Evolutionary conservation across 2,797 vertebrate species (phyloP), one percentile per base, ranked within the genome.

Genomic region (Thunnus albacares): DNA sequence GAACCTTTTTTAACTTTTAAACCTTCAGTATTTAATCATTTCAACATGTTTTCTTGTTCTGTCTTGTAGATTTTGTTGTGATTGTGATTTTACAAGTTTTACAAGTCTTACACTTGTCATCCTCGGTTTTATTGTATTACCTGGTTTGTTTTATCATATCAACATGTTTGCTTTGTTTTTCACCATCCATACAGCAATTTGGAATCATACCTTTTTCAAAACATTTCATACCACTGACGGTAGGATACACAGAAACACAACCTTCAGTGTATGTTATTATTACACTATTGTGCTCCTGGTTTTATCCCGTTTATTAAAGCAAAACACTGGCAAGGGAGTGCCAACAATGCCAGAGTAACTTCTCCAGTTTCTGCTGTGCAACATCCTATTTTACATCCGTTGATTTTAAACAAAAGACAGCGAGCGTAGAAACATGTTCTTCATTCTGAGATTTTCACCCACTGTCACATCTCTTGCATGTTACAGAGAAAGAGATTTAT

Each of bases 401-500:
- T 20, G 6, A 30, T 26, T 38, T 69, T 11, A 53, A 53, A 64
- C 38, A 77, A 60, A 64, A 66, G 30, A 53, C 5, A 22, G 24
- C 52, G 20, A 62, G 68, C 22, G 45, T 5, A 35, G 53, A 63
- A 85, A 77, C 15, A 17, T 22, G 59, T 55, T 51, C 38, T 64
- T 20, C 63, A 33, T 35, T 68, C 9, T 4, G 12, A 20, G 33
- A 18, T 76, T 62, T 79, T 62, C 17, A 22, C 52, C 47, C 8
- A 24, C 33, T 57, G 13, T 60, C 12, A 47, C 60, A 33, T 71
- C 38, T 71, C 14, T 28, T 75, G 63, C 75, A 45, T 26, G 52
- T 82, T 26, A 69, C 68, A 57, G 60, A 74, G 65, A 71, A 57
- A 52, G 55, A 64, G 66, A 79, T 81, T 77, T 77, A 65, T 26